Evolutionary conservation across 2,113 vertebrate genomes (phyloP), one percentile per base, ranked within the genome.

Genomic region (Eudyptes chrysolophus): DNA sequence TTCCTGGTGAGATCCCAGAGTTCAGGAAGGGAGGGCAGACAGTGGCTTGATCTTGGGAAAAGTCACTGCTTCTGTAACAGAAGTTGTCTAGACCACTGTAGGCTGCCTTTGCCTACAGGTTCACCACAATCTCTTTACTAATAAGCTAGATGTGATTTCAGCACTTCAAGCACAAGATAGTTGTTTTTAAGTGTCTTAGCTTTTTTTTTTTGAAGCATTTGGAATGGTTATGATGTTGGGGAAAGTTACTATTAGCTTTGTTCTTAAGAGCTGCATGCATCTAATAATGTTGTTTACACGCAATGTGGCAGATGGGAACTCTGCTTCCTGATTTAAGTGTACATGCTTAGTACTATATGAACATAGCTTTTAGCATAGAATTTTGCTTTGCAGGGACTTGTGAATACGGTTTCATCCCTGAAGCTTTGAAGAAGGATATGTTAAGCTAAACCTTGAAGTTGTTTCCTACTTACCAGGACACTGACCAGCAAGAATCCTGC

Each of bases 161-260:
- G 32, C 13, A 25, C 30, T 77, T 81, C 5, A 12, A 52, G 14
- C 6, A 3, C 0, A 1, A 54, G 27, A 11, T 14, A 51, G 26
- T 36, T 64, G 16, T 13, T 80, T 77, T 70, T 36, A 61, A 75
- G 9, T 25, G 6, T 52, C 3, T 14, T 48, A 48, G 4, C 1
- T 62, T 42, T 57, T 51, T 36, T 76, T 48, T 80, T 42, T 55
- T n/a, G 30, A 46, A 26, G 10, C 64, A 5, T 91, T 90, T 48
- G 36, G 34, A 60, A 0, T 1, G 2, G 2, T 66, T 58, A 5
- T 21, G 8, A 10, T 49, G 13, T 5, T 66, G 48, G 57, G 48
- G 10, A 72, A 64, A 0, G 1, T 25, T 48, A 17, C 20, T 74
- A 0, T 44, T 29, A 36, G 21, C 55, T 40, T 38, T 36, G 27